These are phyloP conservation scores for Cygnus buccinator DNA, from an alignment of 2,113 vertebrate species.

Conservation along the genomic window DNA sequence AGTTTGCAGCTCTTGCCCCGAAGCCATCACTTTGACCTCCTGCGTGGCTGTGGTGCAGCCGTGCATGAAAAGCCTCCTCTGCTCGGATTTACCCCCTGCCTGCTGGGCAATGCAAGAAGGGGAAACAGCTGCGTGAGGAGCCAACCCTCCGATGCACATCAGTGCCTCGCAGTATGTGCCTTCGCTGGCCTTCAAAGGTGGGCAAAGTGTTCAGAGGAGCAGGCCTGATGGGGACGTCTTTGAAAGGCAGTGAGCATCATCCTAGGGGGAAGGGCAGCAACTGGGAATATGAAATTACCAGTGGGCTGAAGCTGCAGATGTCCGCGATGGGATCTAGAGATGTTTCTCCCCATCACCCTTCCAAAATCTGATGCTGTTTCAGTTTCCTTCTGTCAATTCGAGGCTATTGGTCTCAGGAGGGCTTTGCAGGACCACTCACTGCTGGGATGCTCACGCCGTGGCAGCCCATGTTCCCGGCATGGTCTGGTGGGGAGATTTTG, in stretches of 20 bases:
- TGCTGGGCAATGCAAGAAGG: background rate
- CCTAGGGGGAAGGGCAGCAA: background rate
- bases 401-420: background rate
- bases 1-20: background rate
- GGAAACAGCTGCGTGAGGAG: background rate
- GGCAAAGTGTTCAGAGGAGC: background rate
- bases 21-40: background rate
- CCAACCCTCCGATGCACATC: background rate
- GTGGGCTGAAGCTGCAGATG: background rate
- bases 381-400: background rate
- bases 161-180: background rate
- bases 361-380: background rate
- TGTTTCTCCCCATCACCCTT: background rate
- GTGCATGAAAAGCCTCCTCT: background rate
- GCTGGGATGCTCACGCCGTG: background rate
- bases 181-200: background rate
- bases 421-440: background rate
- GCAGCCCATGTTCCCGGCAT: fast-evolving
- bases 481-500: background rate
- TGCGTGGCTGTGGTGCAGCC: background rate
- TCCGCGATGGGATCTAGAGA: background rate
- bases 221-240: background rate
- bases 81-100: background rate
- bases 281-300: background rate
- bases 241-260: background rate